Percentiles rank a stretch among this genome's conserved stretches.
Conservation (phyloP, 2,113 vertebrate species). For the Accipiter cooperii region DNA sequence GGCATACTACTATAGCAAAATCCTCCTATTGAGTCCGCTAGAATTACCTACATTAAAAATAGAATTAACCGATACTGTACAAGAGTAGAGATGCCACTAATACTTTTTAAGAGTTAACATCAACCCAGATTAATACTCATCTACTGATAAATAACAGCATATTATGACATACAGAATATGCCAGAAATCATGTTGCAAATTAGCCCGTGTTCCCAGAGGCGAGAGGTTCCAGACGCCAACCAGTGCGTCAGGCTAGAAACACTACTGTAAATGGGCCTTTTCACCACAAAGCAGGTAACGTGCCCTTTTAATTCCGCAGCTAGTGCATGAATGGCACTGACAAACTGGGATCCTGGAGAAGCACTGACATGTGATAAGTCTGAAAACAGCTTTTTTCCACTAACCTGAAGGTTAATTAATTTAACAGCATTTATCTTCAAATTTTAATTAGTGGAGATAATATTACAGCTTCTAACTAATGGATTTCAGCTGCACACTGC, state of each 20-base stretch:
- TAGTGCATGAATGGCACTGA: background rate
- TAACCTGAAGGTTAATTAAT: background rate
- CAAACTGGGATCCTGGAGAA: background rate
- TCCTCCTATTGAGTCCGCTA: background rate
- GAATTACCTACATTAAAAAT: background rate
- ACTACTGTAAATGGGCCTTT: background rate
- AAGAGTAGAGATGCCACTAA: background rate
- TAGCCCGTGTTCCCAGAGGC: background rate
- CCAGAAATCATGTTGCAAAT: background rate
- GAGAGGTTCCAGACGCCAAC: background rate
- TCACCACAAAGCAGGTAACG: background rate
- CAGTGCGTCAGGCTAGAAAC: background rate
- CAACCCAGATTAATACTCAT: background rate
- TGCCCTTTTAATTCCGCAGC: background rate
- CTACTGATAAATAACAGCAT: background rate
- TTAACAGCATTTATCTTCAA: background rate
- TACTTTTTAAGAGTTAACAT: background rate
- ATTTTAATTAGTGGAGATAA: background rate
- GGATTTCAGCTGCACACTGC: background rate
- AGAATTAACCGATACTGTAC: background rate
- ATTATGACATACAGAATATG: background rate
- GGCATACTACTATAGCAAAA: background rate
- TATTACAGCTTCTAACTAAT: background rate
- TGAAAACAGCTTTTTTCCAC: background rate
- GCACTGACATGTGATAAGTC: background rate